These are phyloP conservation scores for Agrypnia vestita DNA, from an alignment of 1,140 invertebrate species.

Conservation along the genomic window DNA sequence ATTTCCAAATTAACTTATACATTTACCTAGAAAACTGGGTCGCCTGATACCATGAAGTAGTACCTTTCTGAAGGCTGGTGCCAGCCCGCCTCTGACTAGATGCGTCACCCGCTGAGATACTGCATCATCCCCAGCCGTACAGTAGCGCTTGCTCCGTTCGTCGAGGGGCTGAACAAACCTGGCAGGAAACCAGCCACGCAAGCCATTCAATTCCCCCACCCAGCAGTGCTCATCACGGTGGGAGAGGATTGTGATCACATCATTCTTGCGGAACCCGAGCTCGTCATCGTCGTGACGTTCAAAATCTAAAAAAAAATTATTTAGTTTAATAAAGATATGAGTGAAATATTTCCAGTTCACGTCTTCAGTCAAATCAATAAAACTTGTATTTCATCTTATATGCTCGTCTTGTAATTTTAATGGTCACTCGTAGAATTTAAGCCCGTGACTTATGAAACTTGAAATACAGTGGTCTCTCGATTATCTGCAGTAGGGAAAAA, in stretches of 20 bases:
- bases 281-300: constrained; percentile 99
- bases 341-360: background rate
- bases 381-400: too few relatives aligned
- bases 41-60: constrained; percentile 96
- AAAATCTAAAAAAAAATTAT: constrained; percentile 82
- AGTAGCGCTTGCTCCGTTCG: constrained; percentile 97
- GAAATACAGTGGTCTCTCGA: too few relatives aligned
- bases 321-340: background rate
- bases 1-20: too few relatives aligned
- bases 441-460: too few relatives aligned
- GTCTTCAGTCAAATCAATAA: too few relatives aligned
- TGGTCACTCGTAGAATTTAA: too few relatives aligned
- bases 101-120: constrained; percentile 97
- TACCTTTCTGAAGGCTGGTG: constrained; percentile 94
- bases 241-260: constrained; percentile 97
- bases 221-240: constrained; percentile 99
- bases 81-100: constrained; percentile 94
- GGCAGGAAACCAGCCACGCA: constrained; percentile 99
- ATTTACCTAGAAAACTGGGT: constrained; percentile 81
- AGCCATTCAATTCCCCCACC: constrained; percentile 98
- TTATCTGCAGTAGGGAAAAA: too few relatives aligned
- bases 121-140: constrained; percentile 96
- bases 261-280: constrained; percentile 97
- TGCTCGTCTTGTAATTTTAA: too few relatives aligned
- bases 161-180: constrained; percentile 98